A percentile compares a stretch with the other conserved stretches of the same genome.
These are phyloP conservation scores for Drosophila willistoni DNA, from an alignment of 1,140 invertebrate genomes.

Conservation along the genomic window DNA sequence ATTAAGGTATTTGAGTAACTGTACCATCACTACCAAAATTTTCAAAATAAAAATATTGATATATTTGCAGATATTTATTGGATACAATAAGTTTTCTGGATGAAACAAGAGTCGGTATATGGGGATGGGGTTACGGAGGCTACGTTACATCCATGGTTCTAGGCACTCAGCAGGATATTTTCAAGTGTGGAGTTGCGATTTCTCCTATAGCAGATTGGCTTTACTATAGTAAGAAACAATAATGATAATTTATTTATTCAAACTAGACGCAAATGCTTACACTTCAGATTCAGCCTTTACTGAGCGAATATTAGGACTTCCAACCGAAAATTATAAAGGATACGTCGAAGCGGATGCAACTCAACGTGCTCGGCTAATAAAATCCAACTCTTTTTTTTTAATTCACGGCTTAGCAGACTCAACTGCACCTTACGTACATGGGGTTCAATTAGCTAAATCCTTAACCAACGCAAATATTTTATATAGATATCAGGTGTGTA, in stretches of 20 bases:
- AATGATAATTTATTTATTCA: neutral
- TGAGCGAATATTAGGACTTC: slow-evolving; percentile 94
- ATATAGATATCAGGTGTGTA: slow-evolving; percentile 93
- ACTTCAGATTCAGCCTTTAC: slow-evolving; percentile 95
- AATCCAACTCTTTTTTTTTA: slow-evolving; percentile 93
- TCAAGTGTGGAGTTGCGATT: slow-evolving; percentile 96
- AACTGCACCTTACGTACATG: slow-evolving; percentile 96
- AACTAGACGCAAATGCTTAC: neutral
- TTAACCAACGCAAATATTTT: slow-evolving; percentile 93
- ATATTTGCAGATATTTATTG: slow-evolving; percentile 88
- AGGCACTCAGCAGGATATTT: slow-evolving; percentile 92
- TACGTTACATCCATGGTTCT: slow-evolving; percentile 95
- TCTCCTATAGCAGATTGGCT: slow-evolving; percentile 97
- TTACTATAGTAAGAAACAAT: slow-evolving; percentile 92
- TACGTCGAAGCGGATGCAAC: slow-evolving; percentile 96
- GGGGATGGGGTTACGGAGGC: slow-evolving; percentile 99
- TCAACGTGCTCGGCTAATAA: slow-evolving; percentile 92
- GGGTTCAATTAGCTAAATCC: slow-evolving; percentile 93
- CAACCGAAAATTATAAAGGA: slow-evolving; percentile 94
- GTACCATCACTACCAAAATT: no score
- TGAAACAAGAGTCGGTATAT: slow-evolving; percentile 93
- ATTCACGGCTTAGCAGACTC: slow-evolving; percentile 94
- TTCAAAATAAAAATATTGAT: neutral
- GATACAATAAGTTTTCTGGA: slow-evolving; percentile 93
- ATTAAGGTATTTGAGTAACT: slow-evolving; percentile 85